These are phyloP conservation scores for Ammodytes dubius DNA, from an alignment of 2,113 vertebrate genomes.

Conservation along the genomic window DNA sequence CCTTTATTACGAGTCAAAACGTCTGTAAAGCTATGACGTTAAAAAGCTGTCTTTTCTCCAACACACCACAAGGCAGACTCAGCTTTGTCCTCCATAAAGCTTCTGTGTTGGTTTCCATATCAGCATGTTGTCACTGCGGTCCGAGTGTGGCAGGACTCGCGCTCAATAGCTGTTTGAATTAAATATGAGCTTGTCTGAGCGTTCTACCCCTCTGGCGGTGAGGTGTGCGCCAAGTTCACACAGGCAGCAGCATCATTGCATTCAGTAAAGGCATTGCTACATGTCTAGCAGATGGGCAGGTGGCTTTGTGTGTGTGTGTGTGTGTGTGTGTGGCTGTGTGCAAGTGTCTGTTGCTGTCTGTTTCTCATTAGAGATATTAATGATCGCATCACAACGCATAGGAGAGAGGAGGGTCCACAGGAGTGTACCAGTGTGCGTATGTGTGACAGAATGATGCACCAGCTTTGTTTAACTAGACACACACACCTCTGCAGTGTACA, in stretches of 20 bases:
- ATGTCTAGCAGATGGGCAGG: background rate
- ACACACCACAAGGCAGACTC: background rate
- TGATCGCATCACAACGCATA: slow-evolving; percentile 28
- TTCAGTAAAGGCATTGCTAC: background rate
- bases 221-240: slow-evolving; percentile 22
- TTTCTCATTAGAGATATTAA: slow-evolving; percentile 59
- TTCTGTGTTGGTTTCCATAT: slow-evolving; percentile 19
- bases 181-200: slow-evolving; percentile 71
- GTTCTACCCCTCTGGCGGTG: slow-evolving; percentile 52
- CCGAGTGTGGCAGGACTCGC: slow-evolving; percentile 32
- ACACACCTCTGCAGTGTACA: slow-evolving; percentile 30
- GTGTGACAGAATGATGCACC: slow-evolving; percentile 73
- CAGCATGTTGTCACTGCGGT: slow-evolving; percentile 48
- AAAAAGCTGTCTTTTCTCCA: background rate
- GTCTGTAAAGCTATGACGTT: background rate
- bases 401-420: background rate
- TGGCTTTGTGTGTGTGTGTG: background rate
- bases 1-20: background rate
- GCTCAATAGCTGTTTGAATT: slow-evolving; percentile 63
- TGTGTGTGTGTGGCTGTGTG: background rate
- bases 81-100: slow-evolving; percentile 17
- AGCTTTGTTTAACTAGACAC: slow-evolving; percentile 58
- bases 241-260: background rate
- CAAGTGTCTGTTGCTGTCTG: slow-evolving; percentile 7
- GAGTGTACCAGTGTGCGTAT: background rate